A percentile compares a stretch with the other conserved stretches of the same genome.
phyloP scores from a whole-genome alignment of 2,797 vertebrate species.

The Vespertilio murinus region DNA sequence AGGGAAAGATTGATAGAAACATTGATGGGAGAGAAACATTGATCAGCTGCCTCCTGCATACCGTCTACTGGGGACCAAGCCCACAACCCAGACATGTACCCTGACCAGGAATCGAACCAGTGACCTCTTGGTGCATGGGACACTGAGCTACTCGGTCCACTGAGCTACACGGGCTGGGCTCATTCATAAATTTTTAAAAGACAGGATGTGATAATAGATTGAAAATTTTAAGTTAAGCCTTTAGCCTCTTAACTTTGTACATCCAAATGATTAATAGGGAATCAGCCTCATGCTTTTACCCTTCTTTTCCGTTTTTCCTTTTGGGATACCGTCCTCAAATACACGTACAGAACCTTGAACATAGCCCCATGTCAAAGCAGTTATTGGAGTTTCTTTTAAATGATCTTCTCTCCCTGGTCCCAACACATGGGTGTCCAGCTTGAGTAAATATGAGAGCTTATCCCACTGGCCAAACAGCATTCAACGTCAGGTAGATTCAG shows the following conservation, averaged over 20 bases:
- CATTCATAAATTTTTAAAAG: neutral
- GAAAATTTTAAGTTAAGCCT: neutral
- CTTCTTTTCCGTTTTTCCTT: constrained; percentile 6
- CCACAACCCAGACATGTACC: too few relatives aligned
- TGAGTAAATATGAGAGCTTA: neutral
- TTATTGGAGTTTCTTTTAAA: constrained; percentile 53
- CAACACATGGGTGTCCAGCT: neutral
- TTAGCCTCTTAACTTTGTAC: neutral
- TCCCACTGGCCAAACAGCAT: neutral
- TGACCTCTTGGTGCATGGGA: too few relatives aligned
- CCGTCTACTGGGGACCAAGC: too few relatives aligned
- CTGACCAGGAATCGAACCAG: too few relatives aligned
- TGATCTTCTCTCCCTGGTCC: neutral
- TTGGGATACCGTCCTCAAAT: constrained; percentile 61
- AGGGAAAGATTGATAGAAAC: too few relatives aligned
- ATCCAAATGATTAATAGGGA: neutral
- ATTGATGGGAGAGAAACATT: too few relatives aligned
- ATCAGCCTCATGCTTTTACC: neutral
- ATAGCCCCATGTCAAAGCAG: constrained; percentile 35
- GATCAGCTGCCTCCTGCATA: too few relatives aligned
- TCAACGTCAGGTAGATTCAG: neutral
- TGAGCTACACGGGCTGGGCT: neutral
- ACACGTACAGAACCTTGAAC: constrained; percentile 27
- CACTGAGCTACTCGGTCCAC: too few relatives aligned
- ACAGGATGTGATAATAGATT: neutral